Percentiles rank a stretch among this genome's conserved stretches.
phyloP scores from a whole-genome alignment of 2,113 vertebrate species.

The Lates calcarifer region DNA sequence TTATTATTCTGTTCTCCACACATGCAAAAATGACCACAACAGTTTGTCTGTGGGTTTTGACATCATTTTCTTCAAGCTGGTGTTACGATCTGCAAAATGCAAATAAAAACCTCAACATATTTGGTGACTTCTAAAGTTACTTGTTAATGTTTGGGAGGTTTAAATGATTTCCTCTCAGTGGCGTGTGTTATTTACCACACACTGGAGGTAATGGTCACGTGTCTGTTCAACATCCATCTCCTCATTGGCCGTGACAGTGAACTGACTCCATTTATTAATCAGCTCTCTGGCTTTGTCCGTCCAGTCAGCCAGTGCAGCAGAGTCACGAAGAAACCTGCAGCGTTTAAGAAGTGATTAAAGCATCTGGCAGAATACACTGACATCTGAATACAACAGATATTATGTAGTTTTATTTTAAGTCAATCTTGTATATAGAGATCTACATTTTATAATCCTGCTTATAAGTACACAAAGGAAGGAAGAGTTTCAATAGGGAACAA shows the following conservation, averaged over 20 bases:
- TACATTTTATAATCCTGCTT: too few species aligned
- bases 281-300: conserved; percentile 84
- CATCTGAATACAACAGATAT: background rate
- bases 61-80: background rate
- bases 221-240: conserved; percentile 79
- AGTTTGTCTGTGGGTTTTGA: background rate
- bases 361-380: background rate
- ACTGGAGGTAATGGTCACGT: conserved; percentile 79
- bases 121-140: background rate
- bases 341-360: too few species aligned
- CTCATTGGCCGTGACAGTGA: conserved; percentile 79
- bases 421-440: background rate
- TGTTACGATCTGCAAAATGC: background rate
- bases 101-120: too few species aligned
- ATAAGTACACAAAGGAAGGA: too few species aligned
- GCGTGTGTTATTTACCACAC: too few species aligned
- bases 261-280: conserved; percentile 84
- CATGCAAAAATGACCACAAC: background rate
- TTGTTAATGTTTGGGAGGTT: too few species aligned
- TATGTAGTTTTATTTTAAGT: background rate
- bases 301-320: conserved; percentile 85
- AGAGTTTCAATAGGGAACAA: background rate
- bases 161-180: too few species aligned
- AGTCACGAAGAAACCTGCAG: conserved; percentile 87
- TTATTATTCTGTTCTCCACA: background rate